Evolutionary conservation across 2,888 invertebrate genomes (phyloP).

Genomic region (Ophioninae sp.): DNA sequence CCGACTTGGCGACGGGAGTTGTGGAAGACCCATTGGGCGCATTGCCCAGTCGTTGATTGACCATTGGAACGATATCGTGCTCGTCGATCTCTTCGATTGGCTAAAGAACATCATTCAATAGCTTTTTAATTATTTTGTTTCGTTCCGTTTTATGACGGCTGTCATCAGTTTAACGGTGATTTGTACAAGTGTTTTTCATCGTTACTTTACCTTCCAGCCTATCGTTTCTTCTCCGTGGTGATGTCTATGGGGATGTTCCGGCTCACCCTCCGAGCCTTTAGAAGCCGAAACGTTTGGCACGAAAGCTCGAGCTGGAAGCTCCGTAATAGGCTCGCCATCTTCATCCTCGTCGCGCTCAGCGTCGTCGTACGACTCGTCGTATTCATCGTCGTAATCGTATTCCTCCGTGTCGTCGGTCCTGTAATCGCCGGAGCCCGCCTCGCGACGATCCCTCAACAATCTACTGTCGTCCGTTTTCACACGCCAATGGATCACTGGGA

Average conservation of each 20-base stretch:
- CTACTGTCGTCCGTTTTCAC: slow-evolving; percentile 78
- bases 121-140: background rate
- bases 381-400: slow-evolving; percentile 77
- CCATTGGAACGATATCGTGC: slow-evolving; percentile 69
- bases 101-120: slow-evolving; percentile 2
- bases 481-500: slow-evolving; percentile 89
- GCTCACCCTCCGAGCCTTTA: slow-evolving; percentile 63
- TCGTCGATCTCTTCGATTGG: slow-evolving; percentile 70
- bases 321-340: slow-evolving; percentile 76
- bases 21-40: slow-evolving; percentile 62
- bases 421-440: slow-evolving; percentile 78
- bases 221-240: slow-evolving; percentile 79
- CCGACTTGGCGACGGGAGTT: slow-evolving; percentile 42
- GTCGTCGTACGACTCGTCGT: slow-evolving; percentile 78
- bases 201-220: slow-evolving; percentile 55
- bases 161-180: background rate
- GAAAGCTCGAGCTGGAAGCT: slow-evolving; percentile 67
- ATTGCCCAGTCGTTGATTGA: slow-evolving; percentile 66
- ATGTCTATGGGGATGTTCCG: slow-evolving; percentile 80
- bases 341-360: slow-evolving; percentile 71
- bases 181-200: background rate
- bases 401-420: slow-evolving; percentile 70
- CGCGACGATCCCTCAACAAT: slow-evolving; percentile 75
- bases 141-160: background rate
- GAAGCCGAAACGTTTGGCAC: slow-evolving; percentile 60